Base-by-base conservation (phyloP, 2,113 vertebrate genomes). In the Ranitomeya variabilis region DNA sequence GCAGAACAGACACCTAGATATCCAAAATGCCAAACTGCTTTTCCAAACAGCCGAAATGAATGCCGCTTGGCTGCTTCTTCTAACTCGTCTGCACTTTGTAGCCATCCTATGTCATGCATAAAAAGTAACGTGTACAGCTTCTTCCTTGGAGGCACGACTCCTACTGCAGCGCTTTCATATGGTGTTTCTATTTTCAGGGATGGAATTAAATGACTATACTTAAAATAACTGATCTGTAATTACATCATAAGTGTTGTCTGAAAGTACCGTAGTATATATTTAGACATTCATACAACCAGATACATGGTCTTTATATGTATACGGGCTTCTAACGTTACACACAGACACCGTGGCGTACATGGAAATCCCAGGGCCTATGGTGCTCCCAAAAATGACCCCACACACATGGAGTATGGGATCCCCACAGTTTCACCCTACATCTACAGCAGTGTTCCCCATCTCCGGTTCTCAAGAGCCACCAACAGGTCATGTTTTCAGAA, bases 21-120 rank as follows among this genome's bases (percentile, higher is more conserved):
- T 82, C 31, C 11, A 4, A 82, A 82, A 82, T 64, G 80, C 57
- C 80, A 82, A 2, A 21, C 80, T 62, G 57, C 59, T 64, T 64
- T 60, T 51, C 16, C 80, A 62, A 82, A 82, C 59, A 19, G 31
- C 31, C 13, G n/a, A 64, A 62, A 64, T 82, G 31, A 64, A 37
- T 45, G 59, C 59, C 31, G 31, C 80, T 45, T 62, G 80, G 59
- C 16, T 82, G 80, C 80, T 37, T 31, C 6, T 82, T 82, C 59
- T 45, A 51, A 82, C 80, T 31, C 59, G 64, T 82, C 80, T 45
- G 59, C 31, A 82, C 59, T 64, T 62, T 62, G 80, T 45, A 45
- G 14, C 31, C 79, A 78, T 78, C 76, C 45, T 78, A 37, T 77
- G 76, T 78, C 76, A 80, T 59, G 79, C 16, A 26, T 31, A 9